phyloP scores from a whole-genome alignment of 2,797 vertebrate genomes.

The Lithobates sylvaticus region DNA sequence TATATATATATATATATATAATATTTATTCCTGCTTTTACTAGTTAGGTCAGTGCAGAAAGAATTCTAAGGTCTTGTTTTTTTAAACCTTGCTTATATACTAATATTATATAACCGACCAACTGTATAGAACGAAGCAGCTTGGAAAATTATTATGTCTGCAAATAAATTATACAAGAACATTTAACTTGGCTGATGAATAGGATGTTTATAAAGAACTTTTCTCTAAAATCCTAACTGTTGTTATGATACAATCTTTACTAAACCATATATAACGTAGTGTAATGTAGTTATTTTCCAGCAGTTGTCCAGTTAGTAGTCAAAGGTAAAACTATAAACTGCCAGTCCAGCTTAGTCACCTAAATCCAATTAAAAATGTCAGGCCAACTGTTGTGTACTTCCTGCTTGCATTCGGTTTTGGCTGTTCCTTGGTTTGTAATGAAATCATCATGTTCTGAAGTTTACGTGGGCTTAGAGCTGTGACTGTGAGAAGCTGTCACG shows the following conservation, averaged over 20 bases:
- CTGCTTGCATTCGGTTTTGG: constrained; percentile 52
- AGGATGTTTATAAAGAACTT: background rate
- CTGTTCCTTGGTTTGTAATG: constrained; percentile 50
- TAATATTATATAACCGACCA: too few species aligned
- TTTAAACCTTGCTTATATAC: too few species aligned
- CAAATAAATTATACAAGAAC: background rate
- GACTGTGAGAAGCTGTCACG: constrained; percentile 58
- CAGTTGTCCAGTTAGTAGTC: constrained; percentile 17
- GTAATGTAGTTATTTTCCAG: background rate
- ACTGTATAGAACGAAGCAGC: too few species aligned
- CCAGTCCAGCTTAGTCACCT: constrained; percentile 33
- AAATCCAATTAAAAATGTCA: constrained; percentile 56
- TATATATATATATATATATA: too few species aligned
- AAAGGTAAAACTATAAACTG: constrained; percentile 32
- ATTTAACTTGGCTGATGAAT: background rate
- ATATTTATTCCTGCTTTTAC: too few species aligned
- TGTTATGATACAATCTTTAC: background rate
- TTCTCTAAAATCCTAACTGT: background rate
- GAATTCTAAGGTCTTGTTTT: too few species aligned
- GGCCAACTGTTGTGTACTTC: constrained; percentile 60
- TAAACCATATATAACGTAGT: background rate
- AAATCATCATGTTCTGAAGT: constrained; percentile 58
- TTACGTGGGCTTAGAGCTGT: constrained; percentile 55
- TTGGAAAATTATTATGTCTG: background rate
- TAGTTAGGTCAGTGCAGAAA: too few species aligned